phyloP scores from a whole-genome alignment of 2,113 vertebrate species.

The Leptobrachium leishanense region DNA sequence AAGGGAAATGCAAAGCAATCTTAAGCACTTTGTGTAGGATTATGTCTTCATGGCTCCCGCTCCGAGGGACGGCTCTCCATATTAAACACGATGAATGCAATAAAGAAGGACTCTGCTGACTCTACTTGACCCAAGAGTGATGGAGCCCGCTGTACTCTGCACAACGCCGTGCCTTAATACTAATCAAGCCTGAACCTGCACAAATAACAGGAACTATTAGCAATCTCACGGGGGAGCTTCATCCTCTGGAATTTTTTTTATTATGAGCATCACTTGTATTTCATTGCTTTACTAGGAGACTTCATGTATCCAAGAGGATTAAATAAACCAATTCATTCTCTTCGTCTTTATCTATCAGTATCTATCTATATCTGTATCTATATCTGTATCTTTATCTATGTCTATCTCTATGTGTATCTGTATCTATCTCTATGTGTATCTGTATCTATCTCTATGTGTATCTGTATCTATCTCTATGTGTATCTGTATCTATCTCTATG shows the following conservation, averaged over 20 bases:
- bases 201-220: background rate
- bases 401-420: too few species aligned
- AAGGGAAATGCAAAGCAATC: constrained; percentile 30
- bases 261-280: background rate
- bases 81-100: background rate
- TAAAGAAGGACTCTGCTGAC: background rate
- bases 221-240: background rate
- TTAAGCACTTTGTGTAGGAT: constrained; percentile 31
- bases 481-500: too few species aligned
- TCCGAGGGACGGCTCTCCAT: background rate
- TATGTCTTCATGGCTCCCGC: background rate
- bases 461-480: too few species aligned
- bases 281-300: too few species aligned
- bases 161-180: background rate
- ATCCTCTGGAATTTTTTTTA: background rate
- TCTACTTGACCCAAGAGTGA: background rate
- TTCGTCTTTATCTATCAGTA: too few species aligned
- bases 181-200: background rate
- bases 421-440: too few species aligned
- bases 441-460: too few species aligned
- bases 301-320: too few species aligned
- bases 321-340: too few species aligned
- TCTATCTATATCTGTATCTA: too few species aligned
- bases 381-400: too few species aligned
- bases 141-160: background rate